These are phyloP conservation scores for Tenebrosternarchus preto DNA, from an alignment of 2,113 vertebrate genomes.

Conservation along the genomic window DNA sequence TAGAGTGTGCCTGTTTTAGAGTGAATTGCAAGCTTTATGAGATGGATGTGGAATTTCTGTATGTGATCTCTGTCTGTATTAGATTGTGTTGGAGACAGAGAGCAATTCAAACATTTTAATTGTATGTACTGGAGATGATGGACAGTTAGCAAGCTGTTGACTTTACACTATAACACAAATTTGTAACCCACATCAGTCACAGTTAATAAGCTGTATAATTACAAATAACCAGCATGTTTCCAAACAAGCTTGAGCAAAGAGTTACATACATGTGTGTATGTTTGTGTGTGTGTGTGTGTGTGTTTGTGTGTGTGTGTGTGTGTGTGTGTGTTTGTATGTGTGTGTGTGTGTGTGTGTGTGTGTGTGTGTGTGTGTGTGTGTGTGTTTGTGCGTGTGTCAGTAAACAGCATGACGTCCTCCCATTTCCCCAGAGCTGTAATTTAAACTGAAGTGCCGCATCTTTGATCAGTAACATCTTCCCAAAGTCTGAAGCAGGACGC, in stretches of 20 bases:
- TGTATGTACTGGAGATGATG: not conserved
- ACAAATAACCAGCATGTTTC: not conserved
- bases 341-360: not conserved
- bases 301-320: no score
- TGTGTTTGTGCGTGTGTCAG: slow-evolving; percentile 52
- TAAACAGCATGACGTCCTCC: slow-evolving; percentile 70
- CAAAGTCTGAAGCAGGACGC: slow-evolving; percentile 61
- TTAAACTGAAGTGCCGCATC: slow-evolving; percentile 69
- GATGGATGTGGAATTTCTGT: not conserved
- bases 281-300: not conserved
- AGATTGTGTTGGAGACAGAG: no score
- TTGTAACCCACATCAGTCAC: not conserved
- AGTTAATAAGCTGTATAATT: not conserved
- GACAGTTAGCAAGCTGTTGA: not conserved
- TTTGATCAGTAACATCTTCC: slow-evolving; percentile 74
- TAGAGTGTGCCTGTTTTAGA: not conserved
- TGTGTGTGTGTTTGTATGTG: slow-evolving; percentile 43
- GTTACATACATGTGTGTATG: not conserved
- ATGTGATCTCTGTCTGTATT: not conserved
- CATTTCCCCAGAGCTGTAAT: slow-evolving; percentile 63
- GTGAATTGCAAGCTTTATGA: not conserved
- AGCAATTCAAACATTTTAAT: not conserved
- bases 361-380: not conserved
- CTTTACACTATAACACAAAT: not conserved
- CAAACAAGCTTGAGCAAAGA: slow-evolving; percentile 2